These are phyloP conservation scores for Lymantria dispar DNA, from an alignment of 2,888 invertebrate genomes.

Conservation along the genomic window DNA sequence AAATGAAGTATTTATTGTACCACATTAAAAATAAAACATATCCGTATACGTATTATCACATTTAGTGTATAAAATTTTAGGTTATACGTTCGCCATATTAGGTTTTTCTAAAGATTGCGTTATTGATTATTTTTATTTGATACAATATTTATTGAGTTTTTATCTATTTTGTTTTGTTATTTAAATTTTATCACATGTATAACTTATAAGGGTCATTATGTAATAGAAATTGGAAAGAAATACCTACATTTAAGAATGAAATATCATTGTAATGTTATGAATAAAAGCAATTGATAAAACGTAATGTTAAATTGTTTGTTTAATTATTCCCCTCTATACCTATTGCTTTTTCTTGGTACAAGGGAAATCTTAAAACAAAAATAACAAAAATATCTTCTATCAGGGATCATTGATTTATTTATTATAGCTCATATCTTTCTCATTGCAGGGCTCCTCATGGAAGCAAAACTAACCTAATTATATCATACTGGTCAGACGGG, in stretches of 20 bases:
- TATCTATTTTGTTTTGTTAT: background rate
- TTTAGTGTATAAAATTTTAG: background rate
- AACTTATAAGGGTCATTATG: slow-evolving; percentile 22
- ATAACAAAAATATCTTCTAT: too few species aligned
- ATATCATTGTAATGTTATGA: slow-evolving; percentile 70
- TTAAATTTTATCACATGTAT: background rate
- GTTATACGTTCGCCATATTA: background rate
- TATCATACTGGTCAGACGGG: too few species aligned
- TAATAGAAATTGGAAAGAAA: slow-evolving; percentile 34
- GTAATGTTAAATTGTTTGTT: slow-evolving; percentile 59
- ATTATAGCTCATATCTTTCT: too few species aligned
- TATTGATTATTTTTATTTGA: background rate
- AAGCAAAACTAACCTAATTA: too few species aligned
- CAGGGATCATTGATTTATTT: too few species aligned
- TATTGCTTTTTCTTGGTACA: too few species aligned
- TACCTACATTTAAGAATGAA: slow-evolving; percentile 40
- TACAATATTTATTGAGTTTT: background rate
- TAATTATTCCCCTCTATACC: slow-evolving; percentile 35
- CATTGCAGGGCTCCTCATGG: too few species aligned
- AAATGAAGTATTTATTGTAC: slow-evolving; percentile 34
- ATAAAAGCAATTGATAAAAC: slow-evolving; percentile 76
- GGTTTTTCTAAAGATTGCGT: background rate
- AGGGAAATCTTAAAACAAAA: too few species aligned
- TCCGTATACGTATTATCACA: slow-evolving; percentile 1
- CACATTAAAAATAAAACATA: slow-evolving; percentile 83